A percentile compares a stretch with the other conserved stretches of the same genome.
Evolutionary conservation across 2,797 vertebrate species (phyloP).

Genomic region (Dipus sagitta): DNA sequence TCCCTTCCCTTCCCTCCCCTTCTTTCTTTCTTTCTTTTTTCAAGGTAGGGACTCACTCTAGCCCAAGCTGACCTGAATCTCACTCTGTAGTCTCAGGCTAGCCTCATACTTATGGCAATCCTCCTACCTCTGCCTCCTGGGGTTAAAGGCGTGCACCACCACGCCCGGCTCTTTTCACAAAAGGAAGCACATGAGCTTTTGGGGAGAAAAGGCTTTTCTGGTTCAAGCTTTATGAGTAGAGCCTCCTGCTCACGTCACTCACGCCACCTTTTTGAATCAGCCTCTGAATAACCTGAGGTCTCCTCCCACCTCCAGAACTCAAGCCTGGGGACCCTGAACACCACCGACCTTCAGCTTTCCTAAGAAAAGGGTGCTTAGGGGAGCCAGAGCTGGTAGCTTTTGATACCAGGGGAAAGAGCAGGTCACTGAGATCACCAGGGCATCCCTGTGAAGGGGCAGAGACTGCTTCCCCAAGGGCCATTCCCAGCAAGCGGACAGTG

Average conservation of each 20-base stretch:
- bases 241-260: neutral
- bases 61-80: too few species aligned
- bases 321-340: neutral
- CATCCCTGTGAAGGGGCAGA: neutral
- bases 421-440: neutral
- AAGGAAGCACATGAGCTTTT: neutral
- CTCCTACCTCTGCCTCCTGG: too few species aligned
- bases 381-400: neutral
- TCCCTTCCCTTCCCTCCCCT: too few species aligned
- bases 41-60: too few species aligned
- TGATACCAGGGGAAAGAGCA: neutral
- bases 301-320: neutral
- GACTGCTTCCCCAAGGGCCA: neutral
- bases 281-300: neutral
- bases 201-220: neutral
- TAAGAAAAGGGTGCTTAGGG: neutral
- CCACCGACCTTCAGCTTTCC: fast-evolving
- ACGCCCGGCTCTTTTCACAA: neutral
- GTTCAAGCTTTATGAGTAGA: neutral
- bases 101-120: too few species aligned
- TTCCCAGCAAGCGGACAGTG: slow-evolving; percentile 4
- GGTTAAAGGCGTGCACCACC: too few species aligned
- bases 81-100: too few species aligned
- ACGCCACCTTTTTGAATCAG: neutral
- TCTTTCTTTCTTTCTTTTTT: too few species aligned